Conservation (phyloP, 2,113 vertebrate species). For the Ophthalmolycus amberensis region DNA sequence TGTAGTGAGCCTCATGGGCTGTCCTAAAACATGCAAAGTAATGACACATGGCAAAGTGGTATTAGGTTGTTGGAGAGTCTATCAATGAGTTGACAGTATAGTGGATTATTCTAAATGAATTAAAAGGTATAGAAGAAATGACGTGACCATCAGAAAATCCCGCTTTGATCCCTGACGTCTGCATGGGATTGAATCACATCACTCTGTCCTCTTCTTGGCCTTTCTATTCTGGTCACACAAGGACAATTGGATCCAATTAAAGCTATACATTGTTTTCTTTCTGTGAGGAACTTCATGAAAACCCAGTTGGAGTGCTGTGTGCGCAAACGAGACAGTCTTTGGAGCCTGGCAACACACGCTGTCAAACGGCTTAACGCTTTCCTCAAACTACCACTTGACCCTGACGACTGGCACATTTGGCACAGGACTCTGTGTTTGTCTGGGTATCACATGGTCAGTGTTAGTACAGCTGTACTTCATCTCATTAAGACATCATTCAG, state of each 20-base stretch:
- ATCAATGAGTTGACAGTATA: neutral
- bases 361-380: slow-evolving; percentile 14
- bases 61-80: slow-evolving; percentile 3
- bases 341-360: neutral
- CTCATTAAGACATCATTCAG: slow-evolving; percentile 24
- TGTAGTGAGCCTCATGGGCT: neutral
- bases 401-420: slow-evolving; percentile 49
- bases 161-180: slow-evolving; percentile 28
- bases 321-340: neutral
- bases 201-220: slow-evolving; percentile 14
- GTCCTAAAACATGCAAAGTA: neutral
- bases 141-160: slow-evolving; percentile 22
- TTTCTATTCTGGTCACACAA: slow-evolving; percentile 30
- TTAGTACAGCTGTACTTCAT: slow-evolving; percentile 16
- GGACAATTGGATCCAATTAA: neutral
- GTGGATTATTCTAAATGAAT: neutral
- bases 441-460: slow-evolving; percentile 32
- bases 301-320: neutral
- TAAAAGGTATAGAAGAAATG: slow-evolving; percentile 5
- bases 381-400: slow-evolving; percentile 29
- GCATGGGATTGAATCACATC: slow-evolving; percentile 17
- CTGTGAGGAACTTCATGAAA: neutral
- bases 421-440: slow-evolving; percentile 15
- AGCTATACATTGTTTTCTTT: neutral
- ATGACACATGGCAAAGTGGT: neutral